Conservation (phyloP, 2,888 invertebrate species). For the Teinopalpus imperialis region DNA sequence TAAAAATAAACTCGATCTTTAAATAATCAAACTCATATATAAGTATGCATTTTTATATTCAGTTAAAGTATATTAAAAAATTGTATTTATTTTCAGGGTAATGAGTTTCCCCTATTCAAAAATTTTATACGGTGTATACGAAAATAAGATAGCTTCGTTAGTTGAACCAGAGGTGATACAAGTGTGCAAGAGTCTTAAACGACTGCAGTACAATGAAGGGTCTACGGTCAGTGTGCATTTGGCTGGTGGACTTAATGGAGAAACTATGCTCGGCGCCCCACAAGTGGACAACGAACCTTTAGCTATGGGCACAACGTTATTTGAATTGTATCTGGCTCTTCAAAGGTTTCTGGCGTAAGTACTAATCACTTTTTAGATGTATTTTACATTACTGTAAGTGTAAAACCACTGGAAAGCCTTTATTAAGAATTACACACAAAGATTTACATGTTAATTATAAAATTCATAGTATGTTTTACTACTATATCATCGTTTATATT, state of each 20-base stretch:
- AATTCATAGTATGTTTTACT: too few relatives aligned
- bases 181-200: constrained; percentile 88
- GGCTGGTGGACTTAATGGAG: constrained; percentile 79
- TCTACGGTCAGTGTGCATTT: constrained; percentile 63
- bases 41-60: too few relatives aligned
- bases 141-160: constrained; percentile 86
- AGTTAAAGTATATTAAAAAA: too few relatives aligned
- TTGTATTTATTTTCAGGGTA: constrained; percentile 83
- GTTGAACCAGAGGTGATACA: constrained; percentile 87
- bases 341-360: constrained; percentile 92
- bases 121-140: constrained; percentile 87
- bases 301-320: constrained; percentile 92
- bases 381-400: too few relatives aligned
- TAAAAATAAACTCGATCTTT: too few relatives aligned
- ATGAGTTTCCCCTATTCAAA: constrained; percentile 88
- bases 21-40: too few relatives aligned
- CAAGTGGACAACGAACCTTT: constrained; percentile 84
- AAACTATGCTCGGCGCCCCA: constrained; percentile 68
- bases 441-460: too few relatives aligned
- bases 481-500: too few relatives aligned
- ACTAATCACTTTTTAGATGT: not conserved
- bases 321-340: constrained; percentile 94
- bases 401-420: too few relatives aligned
- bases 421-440: too few relatives aligned
- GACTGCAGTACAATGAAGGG: constrained; percentile 77